phyloP scores from a whole-genome alignment of 2,888 invertebrate species.

The Caradrina kadenii region DNA sequence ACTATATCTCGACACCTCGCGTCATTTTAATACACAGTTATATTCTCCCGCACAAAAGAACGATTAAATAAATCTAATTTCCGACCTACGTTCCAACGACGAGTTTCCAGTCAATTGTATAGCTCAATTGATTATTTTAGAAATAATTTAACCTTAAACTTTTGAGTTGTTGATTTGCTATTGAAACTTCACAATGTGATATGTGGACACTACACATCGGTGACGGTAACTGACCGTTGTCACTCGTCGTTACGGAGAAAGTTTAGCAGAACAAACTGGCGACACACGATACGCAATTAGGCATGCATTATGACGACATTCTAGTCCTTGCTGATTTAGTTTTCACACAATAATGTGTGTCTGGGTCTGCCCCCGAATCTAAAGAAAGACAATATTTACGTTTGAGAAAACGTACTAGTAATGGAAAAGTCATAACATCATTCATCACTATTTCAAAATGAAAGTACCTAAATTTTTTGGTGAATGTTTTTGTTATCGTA shows the following conservation, averaged over 20 bases:
- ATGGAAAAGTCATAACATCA: background rate
- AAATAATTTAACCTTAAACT: slow-evolving; percentile 31
- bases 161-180: slow-evolving; percentile 20
- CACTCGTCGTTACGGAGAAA: slow-evolving; percentile 32
- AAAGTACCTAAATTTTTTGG: background rate
- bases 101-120: slow-evolving; percentile 14
- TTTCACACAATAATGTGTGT: slow-evolving; percentile 4
- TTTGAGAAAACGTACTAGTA: background rate
- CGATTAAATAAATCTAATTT: background rate
- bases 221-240: slow-evolving; percentile 17
- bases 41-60: slow-evolving; percentile 4
- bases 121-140: slow-evolving; percentile 1
- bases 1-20: slow-evolving; percentile 39
- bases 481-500: background rate
- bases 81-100: background rate
- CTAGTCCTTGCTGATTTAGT: background rate
- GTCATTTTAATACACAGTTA: slow-evolving; percentile 38
- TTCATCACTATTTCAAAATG: background rate
- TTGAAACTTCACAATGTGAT: slow-evolving; percentile 11
- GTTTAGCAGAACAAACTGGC: slow-evolving; percentile 11
- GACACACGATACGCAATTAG: background rate
- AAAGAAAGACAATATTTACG: background rate
- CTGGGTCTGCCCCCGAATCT: background rate
- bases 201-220: slow-evolving; percentile 12
- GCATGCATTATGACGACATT: background rate